Conservation (phyloP, 2,888 invertebrate species). For the Agrochola circellaris region DNA sequence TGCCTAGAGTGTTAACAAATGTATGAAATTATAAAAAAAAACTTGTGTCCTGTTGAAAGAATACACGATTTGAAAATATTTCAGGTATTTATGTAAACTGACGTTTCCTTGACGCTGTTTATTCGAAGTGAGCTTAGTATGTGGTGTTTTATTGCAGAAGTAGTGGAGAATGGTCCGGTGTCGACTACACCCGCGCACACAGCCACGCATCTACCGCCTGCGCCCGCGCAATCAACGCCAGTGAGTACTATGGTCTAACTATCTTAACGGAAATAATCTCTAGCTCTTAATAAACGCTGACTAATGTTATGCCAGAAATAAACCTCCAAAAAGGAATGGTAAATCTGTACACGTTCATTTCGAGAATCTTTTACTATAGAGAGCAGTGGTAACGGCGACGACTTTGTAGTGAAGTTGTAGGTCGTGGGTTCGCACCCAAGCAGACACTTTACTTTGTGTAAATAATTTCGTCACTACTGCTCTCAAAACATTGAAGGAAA, state of each 20-base stretch:
- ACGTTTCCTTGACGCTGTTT: constrained; percentile 26
- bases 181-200: constrained; percentile 80
- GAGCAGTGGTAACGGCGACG: too few species aligned
- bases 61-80: constrained; percentile 48
- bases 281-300: background rate
- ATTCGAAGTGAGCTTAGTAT: constrained; percentile 8
- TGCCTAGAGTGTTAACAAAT: constrained; percentile 50
- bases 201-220: constrained; percentile 75
- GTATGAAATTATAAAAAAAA: constrained; percentile 44
- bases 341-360: too few species aligned
- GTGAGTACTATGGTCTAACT: constrained; percentile 70
- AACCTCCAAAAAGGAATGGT: background rate
- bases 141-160: constrained; percentile 80
- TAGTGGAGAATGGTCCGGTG: constrained; percentile 90
- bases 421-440: too few species aligned
- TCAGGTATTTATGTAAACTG: constrained; percentile 56
- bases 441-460: too few species aligned
- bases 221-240: constrained; percentile 77
- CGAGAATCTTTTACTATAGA: too few species aligned
- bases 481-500: too few species aligned
- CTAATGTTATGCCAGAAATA: background rate
- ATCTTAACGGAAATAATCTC: background rate
- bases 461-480: too few species aligned
- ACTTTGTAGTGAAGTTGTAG: too few species aligned
- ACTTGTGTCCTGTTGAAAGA: constrained; percentile 46